Conservation (phyloP, 1,140 invertebrate species). For the Neodiprion virginianus region DNA sequence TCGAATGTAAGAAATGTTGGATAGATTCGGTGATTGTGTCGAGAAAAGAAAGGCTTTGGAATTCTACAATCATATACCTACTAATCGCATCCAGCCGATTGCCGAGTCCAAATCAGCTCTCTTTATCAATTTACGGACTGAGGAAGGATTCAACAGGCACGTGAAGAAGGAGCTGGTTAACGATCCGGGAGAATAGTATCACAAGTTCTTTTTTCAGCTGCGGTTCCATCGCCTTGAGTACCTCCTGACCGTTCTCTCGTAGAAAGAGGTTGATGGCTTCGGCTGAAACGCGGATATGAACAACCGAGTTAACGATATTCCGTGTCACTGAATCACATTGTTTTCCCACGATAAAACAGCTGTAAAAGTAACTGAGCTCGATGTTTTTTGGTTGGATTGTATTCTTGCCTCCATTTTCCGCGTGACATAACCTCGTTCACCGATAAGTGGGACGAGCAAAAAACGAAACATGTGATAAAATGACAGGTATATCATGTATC, state of each 20-base stretch:
- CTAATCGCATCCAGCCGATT: no score
- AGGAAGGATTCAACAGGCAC: slow-evolving; percentile 69
- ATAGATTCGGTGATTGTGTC: no score
- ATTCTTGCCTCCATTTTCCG: no score
- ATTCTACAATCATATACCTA: no score
- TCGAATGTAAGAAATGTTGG: background rate
- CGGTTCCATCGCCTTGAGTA: slow-evolving; percentile 73
- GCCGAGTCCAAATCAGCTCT: no score
- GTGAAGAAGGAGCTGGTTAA: slow-evolving; percentile 71
- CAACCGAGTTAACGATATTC: background rate
- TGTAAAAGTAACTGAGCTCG: background rate
- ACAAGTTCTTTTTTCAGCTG: slow-evolving; percentile 72
- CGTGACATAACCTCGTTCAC: no score
- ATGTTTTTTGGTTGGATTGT: background rate
- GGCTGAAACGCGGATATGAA: slow-evolving; percentile 61
- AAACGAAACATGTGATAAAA: no score
- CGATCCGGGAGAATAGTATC: slow-evolving; percentile 68
- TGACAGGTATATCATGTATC: no score
- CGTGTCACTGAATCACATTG: background rate
- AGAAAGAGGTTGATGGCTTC: slow-evolving; percentile 78
- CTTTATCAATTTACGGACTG: slow-evolving; percentile 56
- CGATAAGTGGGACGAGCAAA: no score
- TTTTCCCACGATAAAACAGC: no score
- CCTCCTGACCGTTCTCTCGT: slow-evolving; percentile 73
- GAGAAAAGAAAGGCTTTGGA: no score